These are phyloP conservation scores for Andrena praecox DNA, from an alignment of 2,888 invertebrate genomes.

Conservation along the genomic window DNA sequence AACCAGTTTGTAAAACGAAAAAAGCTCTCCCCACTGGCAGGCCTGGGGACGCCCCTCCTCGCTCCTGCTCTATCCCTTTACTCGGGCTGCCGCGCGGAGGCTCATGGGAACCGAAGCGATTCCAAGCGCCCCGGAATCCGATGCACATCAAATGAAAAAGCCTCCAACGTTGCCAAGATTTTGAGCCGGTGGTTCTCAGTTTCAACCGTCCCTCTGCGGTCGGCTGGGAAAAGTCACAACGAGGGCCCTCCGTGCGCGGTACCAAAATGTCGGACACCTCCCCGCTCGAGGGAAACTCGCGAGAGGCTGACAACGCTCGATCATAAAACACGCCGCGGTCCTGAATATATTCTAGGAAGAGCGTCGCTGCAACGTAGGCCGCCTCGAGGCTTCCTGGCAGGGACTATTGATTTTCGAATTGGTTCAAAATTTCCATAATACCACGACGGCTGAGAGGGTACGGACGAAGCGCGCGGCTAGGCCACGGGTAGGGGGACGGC, in stretches of 20 bases:
- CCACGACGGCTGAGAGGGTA: conserved; percentile 73
- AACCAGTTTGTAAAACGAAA: conserved; percentile 85
- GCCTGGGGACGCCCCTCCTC: conserved; percentile 22
- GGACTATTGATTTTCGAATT: conserved; percentile 84
- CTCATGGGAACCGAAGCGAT: conserved; percentile 76
- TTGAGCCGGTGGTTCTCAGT: conserved; percentile 50
- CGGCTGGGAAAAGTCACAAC: no score
- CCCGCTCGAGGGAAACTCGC: background rate
- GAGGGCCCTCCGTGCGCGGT: conserved; percentile 2
- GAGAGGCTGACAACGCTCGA: conserved; percentile 9
- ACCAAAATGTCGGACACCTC: conserved; percentile 37
- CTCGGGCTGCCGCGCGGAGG: conserved; percentile 58
- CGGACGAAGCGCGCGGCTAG: conserved; percentile 52
- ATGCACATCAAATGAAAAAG: conserved; percentile 72
- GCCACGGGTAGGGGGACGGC: conserved; percentile 39
- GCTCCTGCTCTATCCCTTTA: conserved; percentile 61
- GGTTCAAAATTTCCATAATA: conserved; percentile 85
- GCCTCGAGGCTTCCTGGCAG: conserved; percentile 72
- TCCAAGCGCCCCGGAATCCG: conserved; percentile 76
- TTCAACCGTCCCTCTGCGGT: background rate
- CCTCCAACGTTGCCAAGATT: conserved; percentile 63
- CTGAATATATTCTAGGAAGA: conserved; percentile 51
- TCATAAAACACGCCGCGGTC: conserved; percentile 45
- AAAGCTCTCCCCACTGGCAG: conserved; percentile 79
- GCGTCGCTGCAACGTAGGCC: conserved; percentile 69